These are phyloP conservation scores for Rotaria socialis DNA, from an alignment of 2,888 invertebrate genomes.

Conservation along the genomic window DNA sequence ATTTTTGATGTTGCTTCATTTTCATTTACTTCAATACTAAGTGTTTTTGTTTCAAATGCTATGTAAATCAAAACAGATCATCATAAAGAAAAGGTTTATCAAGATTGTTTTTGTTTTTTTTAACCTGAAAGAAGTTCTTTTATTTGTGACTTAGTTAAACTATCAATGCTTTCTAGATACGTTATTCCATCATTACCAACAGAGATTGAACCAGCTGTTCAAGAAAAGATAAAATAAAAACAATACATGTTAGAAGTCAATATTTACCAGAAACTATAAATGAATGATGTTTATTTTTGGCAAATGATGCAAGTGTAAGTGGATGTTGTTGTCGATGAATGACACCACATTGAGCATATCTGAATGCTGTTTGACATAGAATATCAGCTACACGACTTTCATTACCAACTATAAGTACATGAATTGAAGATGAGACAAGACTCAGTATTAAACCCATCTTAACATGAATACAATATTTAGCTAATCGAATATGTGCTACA, in stretches of 20 bases:
- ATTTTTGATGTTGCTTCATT: neutral
- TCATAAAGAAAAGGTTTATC: neutral
- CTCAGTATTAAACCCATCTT: constrained; percentile 22
- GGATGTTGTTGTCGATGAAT: constrained; percentile 19
- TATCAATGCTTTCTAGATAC: constrained; percentile 17
- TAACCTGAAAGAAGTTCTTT: neutral
- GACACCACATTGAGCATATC: neutral
- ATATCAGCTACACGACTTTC: constrained; percentile 31
- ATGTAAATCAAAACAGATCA: neutral
- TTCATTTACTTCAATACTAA: constrained; percentile 30
- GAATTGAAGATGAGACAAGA: constrained; percentile 18
- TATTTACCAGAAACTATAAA: neutral
- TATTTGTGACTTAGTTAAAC: neutral
- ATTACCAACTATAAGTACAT: neutral
- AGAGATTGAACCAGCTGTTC: constrained; percentile 5
- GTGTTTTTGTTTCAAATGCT: constrained; percentile 28
- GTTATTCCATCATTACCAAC: neutral
- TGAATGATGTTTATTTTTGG: neutral
- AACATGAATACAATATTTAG: constrained; percentile 7
- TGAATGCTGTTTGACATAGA: constrained; percentile 16
- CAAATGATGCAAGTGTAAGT: constrained; percentile 4
- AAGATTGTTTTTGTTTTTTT: neutral
- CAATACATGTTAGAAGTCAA: too few species aligned
- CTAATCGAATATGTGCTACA: constrained; percentile 27
- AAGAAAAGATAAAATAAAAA: neutral